These are phyloP conservation scores for Thymelicus sylvestris DNA, from an alignment of 2,888 invertebrate species.

Conservation along the genomic window DNA sequence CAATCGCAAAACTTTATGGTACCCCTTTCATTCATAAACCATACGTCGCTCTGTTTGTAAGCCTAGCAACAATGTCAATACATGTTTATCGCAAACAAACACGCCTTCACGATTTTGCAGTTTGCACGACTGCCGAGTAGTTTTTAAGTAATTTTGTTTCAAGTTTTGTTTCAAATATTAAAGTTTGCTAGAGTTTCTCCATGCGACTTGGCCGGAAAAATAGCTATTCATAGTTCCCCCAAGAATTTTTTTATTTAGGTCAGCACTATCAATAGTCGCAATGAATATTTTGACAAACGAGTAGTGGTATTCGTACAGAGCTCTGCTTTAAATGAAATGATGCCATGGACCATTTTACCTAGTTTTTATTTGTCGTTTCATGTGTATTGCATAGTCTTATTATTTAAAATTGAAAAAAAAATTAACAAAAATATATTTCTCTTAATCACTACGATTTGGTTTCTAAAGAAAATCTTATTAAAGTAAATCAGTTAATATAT, in stretches of 20 bases:
- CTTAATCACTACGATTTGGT: too few species aligned
- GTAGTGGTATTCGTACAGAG: neutral
- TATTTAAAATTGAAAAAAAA: too few species aligned
- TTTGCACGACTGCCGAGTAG: neutral
- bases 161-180: neutral
- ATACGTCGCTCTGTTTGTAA: conserved; percentile 41
- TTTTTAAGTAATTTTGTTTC: neutral
- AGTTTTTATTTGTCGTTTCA: neutral
- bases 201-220: conserved; percentile 1
- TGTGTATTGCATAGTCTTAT: neutral
- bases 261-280: conserved; percentile 32
- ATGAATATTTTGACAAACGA: conserved; percentile 10
- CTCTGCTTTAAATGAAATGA: conserved; percentile 14
- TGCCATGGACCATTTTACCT: neutral
- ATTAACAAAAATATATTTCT: too few species aligned
- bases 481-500: too few species aligned
- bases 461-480: too few species aligned
- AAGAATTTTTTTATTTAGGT: conserved; percentile 23
- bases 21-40: conserved; percentile 74
- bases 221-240: conserved; percentile 20
- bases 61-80: conserved; percentile 33
- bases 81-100: conserved; percentile 17
- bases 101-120: neutral
- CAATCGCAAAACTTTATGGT: conserved; percentile 63
- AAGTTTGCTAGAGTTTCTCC: neutral